Evolutionary conservation across 2,888 invertebrate species (phyloP).

Genomic region (Brachypterus glaber): DNA sequence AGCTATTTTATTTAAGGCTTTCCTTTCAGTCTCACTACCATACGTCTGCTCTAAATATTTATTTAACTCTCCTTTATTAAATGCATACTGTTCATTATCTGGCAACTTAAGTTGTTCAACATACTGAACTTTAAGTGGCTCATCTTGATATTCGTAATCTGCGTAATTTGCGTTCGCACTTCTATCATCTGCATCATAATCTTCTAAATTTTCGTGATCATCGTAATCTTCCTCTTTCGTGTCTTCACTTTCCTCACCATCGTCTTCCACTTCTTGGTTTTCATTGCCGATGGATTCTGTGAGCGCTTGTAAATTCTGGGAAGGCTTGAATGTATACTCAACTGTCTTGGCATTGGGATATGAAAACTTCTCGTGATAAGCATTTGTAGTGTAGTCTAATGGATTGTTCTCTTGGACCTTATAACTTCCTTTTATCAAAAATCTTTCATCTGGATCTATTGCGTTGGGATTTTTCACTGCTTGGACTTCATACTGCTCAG

Average conservation of each 20-base stretch:
- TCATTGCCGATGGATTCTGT: not conserved
- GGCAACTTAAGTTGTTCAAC: not conserved
- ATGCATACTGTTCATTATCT: not conserved
- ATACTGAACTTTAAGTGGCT: conserved; percentile 1
- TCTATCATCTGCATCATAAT: not conserved
- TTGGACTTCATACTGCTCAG: not conserved
- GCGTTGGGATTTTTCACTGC: too few relatives aligned
- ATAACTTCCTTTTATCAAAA: not conserved
- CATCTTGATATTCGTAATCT: conserved; percentile 1
- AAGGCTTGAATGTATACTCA: not conserved
- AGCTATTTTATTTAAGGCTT: too few relatives aligned
- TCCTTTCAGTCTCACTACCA: too few relatives aligned
- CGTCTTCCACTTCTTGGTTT: not conserved
- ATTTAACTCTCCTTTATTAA: not conserved
- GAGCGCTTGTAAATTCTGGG: not conserved
- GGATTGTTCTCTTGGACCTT: not conserved
- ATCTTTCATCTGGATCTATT: too few relatives aligned
- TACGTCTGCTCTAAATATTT: conserved; percentile 2
- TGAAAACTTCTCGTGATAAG: not conserved
- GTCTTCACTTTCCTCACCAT: not conserved
- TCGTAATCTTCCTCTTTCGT: not conserved
- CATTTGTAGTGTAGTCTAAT: not conserved
- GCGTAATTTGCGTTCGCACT: not conserved
- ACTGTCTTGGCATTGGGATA: not conserved
- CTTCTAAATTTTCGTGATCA: not conserved